Percentiles rank a stretch among this genome's conserved stretches.
phyloP scores from a whole-genome alignment of 2,888 invertebrate species.

The Rotaria magnacalcarata region DNA sequence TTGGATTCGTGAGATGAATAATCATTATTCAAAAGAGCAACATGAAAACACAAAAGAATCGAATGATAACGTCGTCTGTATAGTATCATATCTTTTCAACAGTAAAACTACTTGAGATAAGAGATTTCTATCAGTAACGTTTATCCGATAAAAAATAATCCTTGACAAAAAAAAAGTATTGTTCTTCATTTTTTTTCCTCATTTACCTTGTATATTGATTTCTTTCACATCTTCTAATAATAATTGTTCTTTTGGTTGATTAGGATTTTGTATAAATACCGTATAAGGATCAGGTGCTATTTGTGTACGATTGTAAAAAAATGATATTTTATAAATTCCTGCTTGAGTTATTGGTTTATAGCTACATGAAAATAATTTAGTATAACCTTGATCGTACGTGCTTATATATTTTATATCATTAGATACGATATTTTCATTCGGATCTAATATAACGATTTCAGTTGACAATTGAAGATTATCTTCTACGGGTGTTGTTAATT shows the following conservation, averaged over 20 bases:
- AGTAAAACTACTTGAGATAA: neutral
- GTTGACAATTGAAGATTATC: neutral
- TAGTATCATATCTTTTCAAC: neutral
- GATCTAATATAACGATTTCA: neutral
- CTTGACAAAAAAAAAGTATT: neutral
- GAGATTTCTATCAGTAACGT: neutral
- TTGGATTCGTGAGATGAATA: neutral
- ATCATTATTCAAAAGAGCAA: neutral
- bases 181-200: neutral
- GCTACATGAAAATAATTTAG: neutral
- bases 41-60: neutral
- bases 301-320: neutral
- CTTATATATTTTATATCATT: slow-evolving; percentile 1
- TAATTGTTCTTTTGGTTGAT: neutral
- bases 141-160: neutral
- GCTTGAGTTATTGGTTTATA: neutral
- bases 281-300: neutral
- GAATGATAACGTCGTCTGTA: neutral
- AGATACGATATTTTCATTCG: neutral
- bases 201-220: neutral
- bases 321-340: neutral
- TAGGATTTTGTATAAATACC: neutral
- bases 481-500: neutral
- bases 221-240: neutral
- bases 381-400: neutral